Evolutionary conservation across 2,113 vertebrate species (phyloP), one percentile per base, ranked within the genome.

Genomic region (Aleadryas rufinucha): DNA sequence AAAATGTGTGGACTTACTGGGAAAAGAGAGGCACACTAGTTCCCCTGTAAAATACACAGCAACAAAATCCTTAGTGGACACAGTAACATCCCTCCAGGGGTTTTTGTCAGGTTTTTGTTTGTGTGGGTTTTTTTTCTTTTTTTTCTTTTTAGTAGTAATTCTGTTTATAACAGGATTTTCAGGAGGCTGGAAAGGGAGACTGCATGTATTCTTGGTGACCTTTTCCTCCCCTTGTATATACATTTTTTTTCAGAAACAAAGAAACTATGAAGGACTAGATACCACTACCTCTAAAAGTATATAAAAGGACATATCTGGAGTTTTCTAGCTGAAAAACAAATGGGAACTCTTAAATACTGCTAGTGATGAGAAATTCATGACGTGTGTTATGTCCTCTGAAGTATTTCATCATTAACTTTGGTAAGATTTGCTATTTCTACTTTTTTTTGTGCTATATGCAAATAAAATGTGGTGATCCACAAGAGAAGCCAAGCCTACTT

Each of bases 391-490:
- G n/a, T 71, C 47, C 83, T 83, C 69, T 77, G 39, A 80, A 85
- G 37, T 84, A 59, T 60, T 96, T 83, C 9, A 81, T 44, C 35
- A 75, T 87, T 93, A 84, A 87, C 44, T 95, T 94, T 37, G 13
- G 54, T 37, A 89, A 85, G 75, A 47, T 80, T 87, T 90, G 37
- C 77, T 77, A 15, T 72, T 95, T 85, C 66, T 84, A 22, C 90
- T 33, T 70, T 66, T 63, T 54, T 74, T 84, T 80, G 31, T 77
- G 45, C 79, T 56, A 52, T 42, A 84, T 3, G 10, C 31, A 90
- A 95, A 91, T 95, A 91, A 93, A 95, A 60, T 71, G 56, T 69
- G 75, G 78, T 91, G 79, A 87, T 92, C 81, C 91, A 87, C 64
- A 76, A 80, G 78, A 93, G 96, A 92, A 78, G 54, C 9, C 53